Conservation (phyloP, 2,888 invertebrate genomes). For the Ectemnius cavifrons region DNA sequence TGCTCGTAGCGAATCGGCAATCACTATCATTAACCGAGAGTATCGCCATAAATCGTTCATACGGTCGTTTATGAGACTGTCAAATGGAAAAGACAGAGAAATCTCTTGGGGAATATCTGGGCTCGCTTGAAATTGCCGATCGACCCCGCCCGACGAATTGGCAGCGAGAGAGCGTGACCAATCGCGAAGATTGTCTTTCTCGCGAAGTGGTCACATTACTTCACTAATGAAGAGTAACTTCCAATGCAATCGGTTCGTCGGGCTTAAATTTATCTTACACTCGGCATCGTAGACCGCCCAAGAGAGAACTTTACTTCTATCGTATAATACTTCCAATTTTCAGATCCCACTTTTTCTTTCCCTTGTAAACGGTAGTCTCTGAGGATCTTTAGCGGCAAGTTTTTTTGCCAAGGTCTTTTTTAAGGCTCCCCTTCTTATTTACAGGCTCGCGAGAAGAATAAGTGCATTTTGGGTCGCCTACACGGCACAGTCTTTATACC, state of each 20-base stretch:
- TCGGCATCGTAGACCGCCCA: too few species aligned
- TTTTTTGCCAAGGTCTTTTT: too few species aligned
- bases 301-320: too few species aligned
- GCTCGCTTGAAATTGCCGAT: constrained; percentile 24
- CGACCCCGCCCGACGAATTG: constrained; percentile 43
- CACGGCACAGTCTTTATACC: too few species aligned
- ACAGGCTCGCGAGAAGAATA: constrained; percentile 4
- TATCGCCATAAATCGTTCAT: constrained; percentile 48
- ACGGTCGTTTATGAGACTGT: constrained; percentile 20
- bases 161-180: constrained; percentile 35
- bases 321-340: too few species aligned
- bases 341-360: too few species aligned
- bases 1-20: constrained; percentile 42
- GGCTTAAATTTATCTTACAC: too few species aligned
- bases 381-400: too few species aligned
- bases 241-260: too few species aligned
- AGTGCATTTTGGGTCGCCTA: background rate
- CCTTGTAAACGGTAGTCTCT: too few species aligned
- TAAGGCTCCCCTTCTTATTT: background rate
- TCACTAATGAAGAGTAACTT: too few species aligned
- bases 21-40: constrained; percentile 40
- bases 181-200: constrained; percentile 22
- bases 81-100: constrained; percentile 12
- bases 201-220: background rate
- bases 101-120: constrained; percentile 1